These are phyloP conservation scores for Pseudonaja textilis DNA, from an alignment of 2,113 vertebrate genomes.

Conservation along the genomic window DNA sequence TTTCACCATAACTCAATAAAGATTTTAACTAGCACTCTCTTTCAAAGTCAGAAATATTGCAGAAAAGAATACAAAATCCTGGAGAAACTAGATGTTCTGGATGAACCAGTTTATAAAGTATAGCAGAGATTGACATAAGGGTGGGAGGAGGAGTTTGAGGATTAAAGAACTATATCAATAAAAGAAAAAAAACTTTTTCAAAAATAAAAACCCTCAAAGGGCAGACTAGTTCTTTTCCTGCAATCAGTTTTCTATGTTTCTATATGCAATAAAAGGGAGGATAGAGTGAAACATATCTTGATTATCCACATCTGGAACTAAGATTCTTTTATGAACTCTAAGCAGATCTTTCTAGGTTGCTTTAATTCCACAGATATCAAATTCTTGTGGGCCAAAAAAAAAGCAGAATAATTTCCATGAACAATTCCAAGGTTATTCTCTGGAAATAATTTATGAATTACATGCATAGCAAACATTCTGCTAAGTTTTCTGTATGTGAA, in stretches of 20 bases:
- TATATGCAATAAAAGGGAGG: neutral
- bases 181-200: too few relatives aligned
- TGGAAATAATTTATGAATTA: neutral
- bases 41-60: neutral
- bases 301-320: neutral
- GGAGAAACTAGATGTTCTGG: slow-evolving; percentile 38
- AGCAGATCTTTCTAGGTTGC: neutral
- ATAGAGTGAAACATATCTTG: neutral
- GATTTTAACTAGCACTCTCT: slow-evolving; percentile 30
- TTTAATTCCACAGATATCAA: neutral
- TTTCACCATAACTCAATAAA: slow-evolving; percentile 21
- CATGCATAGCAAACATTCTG: too few relatives aligned
- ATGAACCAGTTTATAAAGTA: slow-evolving; percentile 27
- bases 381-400: neutral
- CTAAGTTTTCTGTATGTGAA: too few relatives aligned
- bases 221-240: too few relatives aligned
- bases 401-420: neutral
- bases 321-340: neutral
- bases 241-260: too few relatives aligned
- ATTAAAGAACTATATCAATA: too few relatives aligned
- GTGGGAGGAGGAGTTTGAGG: too few relatives aligned
- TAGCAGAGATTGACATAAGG: neutral
- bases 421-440: neutral
- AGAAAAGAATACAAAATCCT: neutral
- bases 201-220: too few relatives aligned